Conservation (phyloP, 2,888 invertebrate genomes). For the Stegana nigrithorax region DNA sequence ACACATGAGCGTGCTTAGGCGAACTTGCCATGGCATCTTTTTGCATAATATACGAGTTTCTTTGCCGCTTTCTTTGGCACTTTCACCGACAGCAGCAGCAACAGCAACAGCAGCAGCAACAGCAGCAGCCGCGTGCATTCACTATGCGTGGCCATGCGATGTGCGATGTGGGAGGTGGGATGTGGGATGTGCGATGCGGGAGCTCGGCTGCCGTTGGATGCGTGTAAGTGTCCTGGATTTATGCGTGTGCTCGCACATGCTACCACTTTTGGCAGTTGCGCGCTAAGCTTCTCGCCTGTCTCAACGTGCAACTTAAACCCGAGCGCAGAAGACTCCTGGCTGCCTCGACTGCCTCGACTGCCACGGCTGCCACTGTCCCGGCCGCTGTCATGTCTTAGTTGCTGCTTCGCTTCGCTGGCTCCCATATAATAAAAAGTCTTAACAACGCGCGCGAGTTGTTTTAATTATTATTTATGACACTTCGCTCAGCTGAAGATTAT, state of each 20-base stretch:
- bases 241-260: slow-evolving; percentile 43
- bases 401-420: too few species aligned
- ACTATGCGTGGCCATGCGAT: background rate
- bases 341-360: too few species aligned
- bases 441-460: slow-evolving; percentile 58
- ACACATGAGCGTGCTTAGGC: background rate
- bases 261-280: slow-evolving; percentile 38
- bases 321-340: slow-evolving; percentile 48
- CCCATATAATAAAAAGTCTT: slow-evolving; percentile 61
- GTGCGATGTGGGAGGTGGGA: background rate
- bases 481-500: slow-evolving; percentile 51
- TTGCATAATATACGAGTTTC: slow-evolving; percentile 34
- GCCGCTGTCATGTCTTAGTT: slow-evolving; percentile 23
- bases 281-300: slow-evolving; percentile 50
- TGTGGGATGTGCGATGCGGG: slow-evolving; percentile 9
- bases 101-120: too few species aligned
- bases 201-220: too few species aligned
- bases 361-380: too few species aligned
- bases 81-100: background rate
- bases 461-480: slow-evolving; percentile 64
- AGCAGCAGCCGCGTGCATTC: background rate
- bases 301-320: slow-evolving; percentile 22
- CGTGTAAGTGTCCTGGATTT: slow-evolving; percentile 9
- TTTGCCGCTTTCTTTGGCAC: background rate
- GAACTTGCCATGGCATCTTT: slow-evolving; percentile 28